Evolutionary conservation across 1,140 invertebrate genomes (phyloP).

Genomic region (Zophobas atratus): DNA sequence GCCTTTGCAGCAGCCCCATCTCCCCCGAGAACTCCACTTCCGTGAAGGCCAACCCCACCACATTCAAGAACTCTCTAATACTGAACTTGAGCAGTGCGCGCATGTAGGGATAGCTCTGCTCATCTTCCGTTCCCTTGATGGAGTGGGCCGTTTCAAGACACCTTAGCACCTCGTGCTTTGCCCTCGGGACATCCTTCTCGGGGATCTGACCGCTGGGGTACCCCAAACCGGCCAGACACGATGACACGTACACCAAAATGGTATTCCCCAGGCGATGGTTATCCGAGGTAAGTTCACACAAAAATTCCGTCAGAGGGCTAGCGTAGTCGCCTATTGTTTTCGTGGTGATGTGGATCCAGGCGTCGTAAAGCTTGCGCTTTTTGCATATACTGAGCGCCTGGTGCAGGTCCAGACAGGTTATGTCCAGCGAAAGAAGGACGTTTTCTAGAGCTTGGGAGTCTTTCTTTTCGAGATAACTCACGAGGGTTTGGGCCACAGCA

Average conservation of each 20-base stretch:
- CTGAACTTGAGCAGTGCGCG: slow-evolving; percentile 89
- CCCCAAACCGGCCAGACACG: slow-evolving; percentile 92
- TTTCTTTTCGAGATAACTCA: slow-evolving; percentile 74
- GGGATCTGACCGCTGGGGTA: slow-evolving; percentile 92
- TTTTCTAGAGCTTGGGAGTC: slow-evolving; percentile 80
- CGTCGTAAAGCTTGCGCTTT: slow-evolving; percentile 85
- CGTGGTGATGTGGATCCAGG: slow-evolving; percentile 91
- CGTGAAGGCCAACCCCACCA: slow-evolving; percentile 89
- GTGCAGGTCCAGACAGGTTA: slow-evolving; percentile 91
- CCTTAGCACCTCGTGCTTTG: slow-evolving; percentile 83
- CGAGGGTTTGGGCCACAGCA: slow-evolving; percentile 78
- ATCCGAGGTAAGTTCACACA: slow-evolving; percentile 71
- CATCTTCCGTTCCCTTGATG: slow-evolving; percentile 76
- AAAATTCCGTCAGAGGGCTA: slow-evolving; percentile 85
- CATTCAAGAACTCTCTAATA: slow-evolving; percentile 92
- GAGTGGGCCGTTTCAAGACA: slow-evolving; percentile 79
- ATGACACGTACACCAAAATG: slow-evolving; percentile 92
- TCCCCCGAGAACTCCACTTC: slow-evolving; percentile 85
- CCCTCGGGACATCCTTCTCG: slow-evolving; percentile 76
- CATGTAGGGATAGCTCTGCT: slow-evolving; percentile 85
- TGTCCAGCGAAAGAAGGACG: slow-evolving; percentile 86
- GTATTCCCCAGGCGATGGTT: slow-evolving; percentile 85
- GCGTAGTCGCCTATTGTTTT: slow-evolving; percentile 88
- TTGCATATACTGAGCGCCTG: slow-evolving; percentile 88
- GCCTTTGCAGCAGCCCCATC: slow-evolving; percentile 81